Evolutionary conservation across 1,140 invertebrate genomes (phyloP).

Genomic region (Triops cancriformis): DNA sequence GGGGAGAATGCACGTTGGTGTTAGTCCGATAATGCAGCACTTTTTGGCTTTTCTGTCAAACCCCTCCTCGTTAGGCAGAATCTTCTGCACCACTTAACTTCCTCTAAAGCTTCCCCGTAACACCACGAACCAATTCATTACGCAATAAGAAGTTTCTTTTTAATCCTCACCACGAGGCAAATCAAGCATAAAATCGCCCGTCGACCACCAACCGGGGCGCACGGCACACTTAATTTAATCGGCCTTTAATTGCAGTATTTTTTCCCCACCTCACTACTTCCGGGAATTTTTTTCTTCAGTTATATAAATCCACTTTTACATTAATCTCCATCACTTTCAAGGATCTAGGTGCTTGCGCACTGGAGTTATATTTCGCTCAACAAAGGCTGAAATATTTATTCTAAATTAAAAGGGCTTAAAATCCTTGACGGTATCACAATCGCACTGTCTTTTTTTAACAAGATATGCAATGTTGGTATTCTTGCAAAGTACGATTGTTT

Average conservation of each 20-base stretch:
- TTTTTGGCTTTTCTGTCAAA: neutral
- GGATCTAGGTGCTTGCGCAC: too few species aligned
- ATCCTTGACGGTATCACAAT: too few species aligned
- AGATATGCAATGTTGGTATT: too few species aligned
- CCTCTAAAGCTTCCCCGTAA: neutral
- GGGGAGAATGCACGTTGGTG: neutral
- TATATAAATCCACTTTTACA: neutral
- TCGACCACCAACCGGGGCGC: neutral
- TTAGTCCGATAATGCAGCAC: neutral
- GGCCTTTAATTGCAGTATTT: neutral
- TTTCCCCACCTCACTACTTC: too few species aligned
- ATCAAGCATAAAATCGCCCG: neutral
- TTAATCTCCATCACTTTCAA: too few species aligned
- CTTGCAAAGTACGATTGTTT: too few species aligned
- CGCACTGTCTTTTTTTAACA: too few species aligned
- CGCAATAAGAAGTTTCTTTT: neutral
- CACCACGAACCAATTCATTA: neutral
- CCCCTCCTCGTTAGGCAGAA: neutral
- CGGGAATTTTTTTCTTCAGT: neutral
- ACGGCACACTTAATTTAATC: neutral
- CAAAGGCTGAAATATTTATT: too few species aligned
- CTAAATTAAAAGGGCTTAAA: too few species aligned
- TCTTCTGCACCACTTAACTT: constrained; percentile 8
- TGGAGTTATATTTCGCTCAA: too few species aligned
- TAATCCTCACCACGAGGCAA: neutral